Conservation (phyloP, 2,113 vertebrate species). For the Triplophysa dalaica region DNA sequence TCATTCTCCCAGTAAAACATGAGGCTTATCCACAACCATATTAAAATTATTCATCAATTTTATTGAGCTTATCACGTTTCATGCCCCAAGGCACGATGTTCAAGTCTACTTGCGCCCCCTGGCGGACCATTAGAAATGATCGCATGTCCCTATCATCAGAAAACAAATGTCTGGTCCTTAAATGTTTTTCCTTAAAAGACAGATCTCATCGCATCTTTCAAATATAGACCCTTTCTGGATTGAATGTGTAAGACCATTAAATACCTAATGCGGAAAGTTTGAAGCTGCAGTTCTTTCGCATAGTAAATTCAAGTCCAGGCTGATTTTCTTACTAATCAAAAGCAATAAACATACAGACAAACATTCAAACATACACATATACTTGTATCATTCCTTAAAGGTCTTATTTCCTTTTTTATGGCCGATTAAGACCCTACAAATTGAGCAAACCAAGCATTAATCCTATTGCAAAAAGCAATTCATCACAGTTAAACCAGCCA, state of each 20-base stretch:
- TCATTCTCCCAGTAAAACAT: neutral
- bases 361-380: slow-evolving; percentile 60
- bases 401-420: slow-evolving; percentile 1
- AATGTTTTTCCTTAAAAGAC: neutral
- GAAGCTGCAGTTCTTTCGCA: neutral
- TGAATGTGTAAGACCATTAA: slow-evolving; percentile 29
- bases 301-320: neutral
- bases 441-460: slow-evolving; percentile 47
- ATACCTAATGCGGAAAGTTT: slow-evolving; percentile 8
- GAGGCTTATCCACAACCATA: neutral
- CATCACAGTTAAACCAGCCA: slow-evolving; percentile 54
- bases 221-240: slow-evolving; percentile 7
- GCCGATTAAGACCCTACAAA: slow-evolving; percentile 37
- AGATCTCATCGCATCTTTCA: neutral
- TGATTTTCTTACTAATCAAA: slow-evolving; percentile 42
- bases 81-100: slow-evolving; percentile 42
- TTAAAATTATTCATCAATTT: slow-evolving; percentile 44
- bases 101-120: slow-evolving; percentile 49
- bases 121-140: slow-evolving; percentile 22
- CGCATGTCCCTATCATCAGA: neutral
- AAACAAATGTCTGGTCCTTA: slow-evolving; percentile 24
- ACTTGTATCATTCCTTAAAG: slow-evolving; percentile 41
- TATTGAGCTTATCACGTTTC: slow-evolving; percentile 60
- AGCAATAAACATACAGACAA: slow-evolving; percentile 61
- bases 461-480: slow-evolving; percentile 47